A percentile compares a stretch with the other conserved stretches of the same genome.
Conservation (phyloP, 2,888 invertebrate species). For the Catocala fraxini region DNA sequence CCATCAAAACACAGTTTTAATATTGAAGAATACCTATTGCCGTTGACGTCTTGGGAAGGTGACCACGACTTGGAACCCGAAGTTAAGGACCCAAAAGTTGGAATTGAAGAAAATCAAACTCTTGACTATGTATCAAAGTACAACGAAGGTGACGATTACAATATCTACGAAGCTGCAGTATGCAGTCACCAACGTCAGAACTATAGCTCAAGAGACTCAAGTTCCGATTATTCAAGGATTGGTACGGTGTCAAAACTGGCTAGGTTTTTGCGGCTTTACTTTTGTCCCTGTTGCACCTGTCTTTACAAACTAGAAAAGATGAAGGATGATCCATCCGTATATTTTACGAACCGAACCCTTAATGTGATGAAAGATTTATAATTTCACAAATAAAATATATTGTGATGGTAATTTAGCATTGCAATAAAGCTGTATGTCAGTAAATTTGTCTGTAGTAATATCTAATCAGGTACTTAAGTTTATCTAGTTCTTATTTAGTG, state of each 20-base stretch:
- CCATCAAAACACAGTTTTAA: conserved; percentile 73
- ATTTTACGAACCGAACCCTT: conserved; percentile 33
- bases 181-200: conserved; percentile 50
- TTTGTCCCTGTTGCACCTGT: conserved; percentile 82
- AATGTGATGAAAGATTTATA: conserved; percentile 8
- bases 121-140: conserved; percentile 17
- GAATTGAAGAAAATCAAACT: conserved; percentile 36
- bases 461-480: too few species aligned
- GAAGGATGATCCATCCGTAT: conserved; percentile 56
- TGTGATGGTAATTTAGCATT: neutral
- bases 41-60: conserved; percentile 87
- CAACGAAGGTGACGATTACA: conserved; percentile 25
- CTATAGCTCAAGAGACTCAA: conserved; percentile 57
- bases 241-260: conserved; percentile 74
- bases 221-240: conserved; percentile 52
- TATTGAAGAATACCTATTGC: conserved; percentile 84
- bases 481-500: too few species aligned
- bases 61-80: conserved; percentile 52
- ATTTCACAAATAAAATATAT: neutral
- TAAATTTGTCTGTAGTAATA: too few species aligned
- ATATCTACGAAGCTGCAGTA: conserved; percentile 35
- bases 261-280: conserved; percentile 76
- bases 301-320: conserved; percentile 77
- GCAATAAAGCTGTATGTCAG: neutral
- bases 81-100: conserved; percentile 44